A percentile compares a stretch with the other conserved stretches of the same genome.
Evolutionary conservation across 2,797 vertebrate genomes (phyloP).

Genomic region (Tokudaia tokunoshimensis): DNA sequence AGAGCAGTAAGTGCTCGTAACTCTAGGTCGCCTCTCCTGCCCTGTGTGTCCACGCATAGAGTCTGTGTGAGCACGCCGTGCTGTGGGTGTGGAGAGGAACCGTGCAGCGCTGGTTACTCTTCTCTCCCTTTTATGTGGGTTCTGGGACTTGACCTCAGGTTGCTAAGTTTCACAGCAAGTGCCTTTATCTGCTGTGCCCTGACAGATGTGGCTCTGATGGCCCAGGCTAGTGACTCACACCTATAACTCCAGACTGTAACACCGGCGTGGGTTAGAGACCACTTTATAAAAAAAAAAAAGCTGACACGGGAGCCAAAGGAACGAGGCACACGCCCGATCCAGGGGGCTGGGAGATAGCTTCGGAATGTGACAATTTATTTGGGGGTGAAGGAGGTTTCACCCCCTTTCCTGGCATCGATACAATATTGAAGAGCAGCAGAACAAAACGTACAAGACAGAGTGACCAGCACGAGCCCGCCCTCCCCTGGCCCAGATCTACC

Average conservation of each 20-base stretch:
- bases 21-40: neutral
- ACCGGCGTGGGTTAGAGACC: neutral
- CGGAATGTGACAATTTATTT: constrained; percentile 92
- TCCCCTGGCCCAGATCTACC: constrained; percentile 83
- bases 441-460: constrained; percentile 90
- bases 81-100: neutral
- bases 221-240: neutral
- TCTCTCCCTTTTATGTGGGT: neutral
- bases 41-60: neutral
- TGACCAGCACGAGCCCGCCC: constrained; percentile 87
- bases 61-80: neutral
- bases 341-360: constrained; percentile 27
- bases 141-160: neutral
- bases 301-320: neutral
- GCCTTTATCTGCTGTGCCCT: neutral
- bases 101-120: no score
- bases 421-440: constrained; percentile 92
- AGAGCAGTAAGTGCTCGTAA: neutral
- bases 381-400: constrained; percentile 82
- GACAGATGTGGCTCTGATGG: no score
- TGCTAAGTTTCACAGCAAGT: neutral
- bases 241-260: neutral
- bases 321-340: constrained; percentile 4
- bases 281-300: neutral
- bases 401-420: constrained; percentile 91